Evolutionary conservation across 2,797 vertebrate species (phyloP), one percentile per base, ranked within the genome.

Genomic region (Melanotaenia trifasciata): DNA sequence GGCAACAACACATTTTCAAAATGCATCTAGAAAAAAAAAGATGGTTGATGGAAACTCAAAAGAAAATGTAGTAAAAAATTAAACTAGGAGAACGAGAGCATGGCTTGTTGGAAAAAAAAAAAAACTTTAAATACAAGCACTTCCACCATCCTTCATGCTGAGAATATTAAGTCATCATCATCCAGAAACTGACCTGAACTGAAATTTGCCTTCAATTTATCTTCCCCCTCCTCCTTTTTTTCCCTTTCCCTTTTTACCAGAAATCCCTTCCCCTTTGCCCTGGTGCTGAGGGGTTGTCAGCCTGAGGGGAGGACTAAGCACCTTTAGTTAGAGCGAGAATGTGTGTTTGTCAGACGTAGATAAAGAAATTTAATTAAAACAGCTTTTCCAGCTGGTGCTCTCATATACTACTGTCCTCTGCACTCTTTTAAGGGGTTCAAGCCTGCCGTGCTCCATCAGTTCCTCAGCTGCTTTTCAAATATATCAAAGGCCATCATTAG

Each of bases 341-440:
- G 60, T 58, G 64, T 67, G 53, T 81, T 67, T 75, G 63, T 75
- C 50, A 64, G 64, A 58, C 32, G 61, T 59, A 67, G 65, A 85
- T 73, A 81, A 66, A 81, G 75, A 72, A 74, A 79, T 86, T 70
- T 64, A 81, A 87, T 87, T 76, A 80, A 84, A 84, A 54, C 67
- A 67, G 62, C 36, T 71, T 62, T 69, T 70, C 43, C 64, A 57
- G 66, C 53, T 32, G 40, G 40, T 72, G 54, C 71, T 30, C 53
- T 56, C 33, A 54, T 22, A 65, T 18, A 54, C 33, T 18, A 10
- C 57, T 30, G 66, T 74, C 65, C 58, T 45, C 40, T 56, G 51
- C 78, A 57, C 53, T 33, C 47, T 60, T 71, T 64, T n/a, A 28
- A 58, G 20, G 30, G 24, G 16, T 33, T 67, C 66, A 82, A 74